Percentiles rank a stretch among this genome's conserved stretches.
Evolutionary conservation across 2,113 vertebrate genomes (phyloP).

Genomic region (Tonatia bakeri): DNA sequence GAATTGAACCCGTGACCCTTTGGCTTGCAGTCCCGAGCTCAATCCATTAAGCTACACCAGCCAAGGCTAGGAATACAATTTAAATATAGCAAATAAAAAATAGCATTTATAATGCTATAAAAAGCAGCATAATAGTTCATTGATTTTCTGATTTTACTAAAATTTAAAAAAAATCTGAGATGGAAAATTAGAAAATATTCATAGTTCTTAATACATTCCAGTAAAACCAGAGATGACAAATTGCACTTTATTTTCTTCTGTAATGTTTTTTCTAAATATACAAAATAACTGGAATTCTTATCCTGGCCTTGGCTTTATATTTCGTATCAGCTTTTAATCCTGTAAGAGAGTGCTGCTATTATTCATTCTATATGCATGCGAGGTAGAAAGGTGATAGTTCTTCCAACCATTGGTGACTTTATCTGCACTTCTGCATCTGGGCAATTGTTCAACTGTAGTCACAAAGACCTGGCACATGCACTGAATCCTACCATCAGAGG

Average conservation of each 20-base stretch:
- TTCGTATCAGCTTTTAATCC: not conserved
- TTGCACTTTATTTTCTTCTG: not conserved
- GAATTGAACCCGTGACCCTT: no score
- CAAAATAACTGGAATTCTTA: constrained; percentile 1
- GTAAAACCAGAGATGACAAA: not conserved
- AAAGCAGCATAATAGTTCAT: not conserved
- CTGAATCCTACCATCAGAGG: not conserved
- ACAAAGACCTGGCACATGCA: not conserved
- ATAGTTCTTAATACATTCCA: not conserved
- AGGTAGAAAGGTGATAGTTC: not conserved
- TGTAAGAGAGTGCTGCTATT: not conserved
- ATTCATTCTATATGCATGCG: not conserved
- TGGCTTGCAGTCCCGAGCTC: no score
- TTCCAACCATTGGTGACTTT: not conserved
- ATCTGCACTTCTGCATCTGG: not conserved
- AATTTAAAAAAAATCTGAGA: not conserved
- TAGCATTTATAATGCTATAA: not conserved
- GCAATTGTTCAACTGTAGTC: not conserved
- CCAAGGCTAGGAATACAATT: not conserved
- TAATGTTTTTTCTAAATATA: not conserved
- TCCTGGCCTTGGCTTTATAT: not conserved
- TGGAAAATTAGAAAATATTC: not conserved
- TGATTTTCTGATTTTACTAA: not conserved
- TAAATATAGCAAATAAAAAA: not conserved
- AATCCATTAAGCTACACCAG: no score